phyloP scores from a whole-genome alignment of 2,797 vertebrate species.

The Periophthalmus magnuspinnatus region DNA sequence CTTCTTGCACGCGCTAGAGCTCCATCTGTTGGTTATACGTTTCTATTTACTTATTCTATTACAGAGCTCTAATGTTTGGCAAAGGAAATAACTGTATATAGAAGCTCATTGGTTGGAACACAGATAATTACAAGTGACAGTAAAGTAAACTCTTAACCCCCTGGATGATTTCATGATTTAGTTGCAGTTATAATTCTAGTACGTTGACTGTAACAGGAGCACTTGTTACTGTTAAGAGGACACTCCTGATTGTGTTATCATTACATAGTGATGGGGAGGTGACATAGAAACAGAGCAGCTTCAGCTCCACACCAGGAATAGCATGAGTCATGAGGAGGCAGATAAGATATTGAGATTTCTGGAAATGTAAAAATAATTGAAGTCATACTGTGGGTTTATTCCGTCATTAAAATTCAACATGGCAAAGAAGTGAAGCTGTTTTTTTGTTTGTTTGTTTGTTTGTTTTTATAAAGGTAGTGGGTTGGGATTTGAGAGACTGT shows the following conservation, averaged over 20 bases:
- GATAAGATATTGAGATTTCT: background rate
- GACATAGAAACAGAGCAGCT: constrained; percentile 8
- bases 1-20: constrained; percentile 41
- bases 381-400: background rate
- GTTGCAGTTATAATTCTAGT: background rate
- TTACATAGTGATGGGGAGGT: background rate
- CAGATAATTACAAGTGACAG: background rate
- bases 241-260: background rate
- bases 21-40: constrained; percentile 57
- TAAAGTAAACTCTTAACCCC: background rate
- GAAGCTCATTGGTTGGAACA: background rate
- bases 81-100: no score
- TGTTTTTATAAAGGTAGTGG: constrained; percentile 44
- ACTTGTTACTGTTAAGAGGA: background rate
- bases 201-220: background rate
- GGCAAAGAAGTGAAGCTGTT: constrained; percentile 26
- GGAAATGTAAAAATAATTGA: background rate
- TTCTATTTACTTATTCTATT: background rate
- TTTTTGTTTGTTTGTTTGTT: no score
- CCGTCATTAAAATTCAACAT: constrained; percentile 3
- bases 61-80: background rate
- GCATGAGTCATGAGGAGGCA: constrained; percentile 4
- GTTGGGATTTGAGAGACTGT: background rate
- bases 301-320: background rate
- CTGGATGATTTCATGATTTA: background rate